Evolutionary conservation across 2,113 vertebrate species (phyloP).

Genomic region (Calcarius ornatus): DNA sequence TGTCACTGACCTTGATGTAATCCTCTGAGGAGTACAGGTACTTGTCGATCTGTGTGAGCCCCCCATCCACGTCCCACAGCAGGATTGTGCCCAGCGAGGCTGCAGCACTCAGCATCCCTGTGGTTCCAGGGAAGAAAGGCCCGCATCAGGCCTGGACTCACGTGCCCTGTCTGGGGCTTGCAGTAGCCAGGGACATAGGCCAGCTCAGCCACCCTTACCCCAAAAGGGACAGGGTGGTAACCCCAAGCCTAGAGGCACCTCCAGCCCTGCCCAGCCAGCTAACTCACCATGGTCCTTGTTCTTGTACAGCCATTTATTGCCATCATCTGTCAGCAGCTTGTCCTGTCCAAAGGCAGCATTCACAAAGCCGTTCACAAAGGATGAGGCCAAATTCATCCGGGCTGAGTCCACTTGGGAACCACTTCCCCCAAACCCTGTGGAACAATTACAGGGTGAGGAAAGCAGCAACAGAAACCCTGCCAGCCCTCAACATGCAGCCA

Average conservation of each 20-base stretch:
- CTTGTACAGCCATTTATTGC: slow-evolving; percentile 99
- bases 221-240: background rate
- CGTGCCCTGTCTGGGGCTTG: background rate
- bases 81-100: slow-evolving; percentile 95
- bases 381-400: slow-evolving; percentile 97
- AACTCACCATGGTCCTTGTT: slow-evolving; percentile 95
- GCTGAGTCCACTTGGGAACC: slow-evolving; percentile 98
- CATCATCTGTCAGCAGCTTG: slow-evolving; percentile 95
- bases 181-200: background rate
- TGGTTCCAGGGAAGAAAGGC: background rate
- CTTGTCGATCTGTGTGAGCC: slow-evolving; percentile 97
- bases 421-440: slow-evolving; percentile 90
- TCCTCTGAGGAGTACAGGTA: slow-evolving; percentile 98
- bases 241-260: background rate
- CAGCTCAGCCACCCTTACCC: background rate
- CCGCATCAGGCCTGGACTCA: background rate
- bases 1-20: slow-evolving; percentile 89
- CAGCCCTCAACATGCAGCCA: background rate
- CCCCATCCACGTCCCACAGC: slow-evolving; percentile 96
- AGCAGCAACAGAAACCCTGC: background rate
- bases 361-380: slow-evolving; percentile 97
- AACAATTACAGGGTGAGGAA: background rate
- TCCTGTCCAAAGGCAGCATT: slow-evolving; percentile 97
- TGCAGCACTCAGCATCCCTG: slow-evolving; percentile 97
- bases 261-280: background rate